Percentiles rank a stretch among this genome's conserved stretches.
Conservation (phyloP, 2,797 vertebrate genomes). For the Sparus aurata region DNA sequence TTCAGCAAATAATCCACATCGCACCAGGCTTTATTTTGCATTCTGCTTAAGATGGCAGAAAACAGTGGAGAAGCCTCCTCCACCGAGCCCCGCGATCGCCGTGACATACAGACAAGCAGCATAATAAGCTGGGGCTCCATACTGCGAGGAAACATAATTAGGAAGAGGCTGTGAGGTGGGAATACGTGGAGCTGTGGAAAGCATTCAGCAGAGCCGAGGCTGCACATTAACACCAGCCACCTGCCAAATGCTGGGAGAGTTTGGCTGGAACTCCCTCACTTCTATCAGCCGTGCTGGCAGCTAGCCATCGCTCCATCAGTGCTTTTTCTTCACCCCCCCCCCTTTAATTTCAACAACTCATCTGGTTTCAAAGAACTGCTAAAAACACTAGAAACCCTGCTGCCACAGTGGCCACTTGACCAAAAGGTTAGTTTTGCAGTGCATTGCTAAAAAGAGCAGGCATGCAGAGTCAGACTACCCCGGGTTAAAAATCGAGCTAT, state of each 20-base stretch:
- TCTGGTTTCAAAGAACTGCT: constrained; percentile 44
- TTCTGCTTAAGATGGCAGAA: constrained; percentile 66
- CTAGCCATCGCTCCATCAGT: constrained; percentile 14
- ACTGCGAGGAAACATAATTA: constrained; percentile 55
- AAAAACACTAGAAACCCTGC: constrained; percentile 11
- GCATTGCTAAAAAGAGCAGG: constrained; percentile 55
- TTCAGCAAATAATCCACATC: constrained; percentile 58
- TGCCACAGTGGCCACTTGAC: constrained; percentile 29
- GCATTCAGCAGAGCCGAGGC: constrained; percentile 20
- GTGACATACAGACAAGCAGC: constrained; percentile 39
- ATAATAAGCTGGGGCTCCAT: constrained; percentile 54
- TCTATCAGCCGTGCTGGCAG: constrained; percentile 32
- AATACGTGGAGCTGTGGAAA: constrained; percentile 42
- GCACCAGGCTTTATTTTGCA: constrained; percentile 46
- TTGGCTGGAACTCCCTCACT: constrained; percentile 28
- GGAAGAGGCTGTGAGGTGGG: constrained; percentile 50
- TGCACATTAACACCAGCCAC: constrained; percentile 61
- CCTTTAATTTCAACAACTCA: constrained; percentile 28
- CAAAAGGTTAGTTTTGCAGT: constrained; percentile 50
- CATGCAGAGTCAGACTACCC: constrained; percentile 51
- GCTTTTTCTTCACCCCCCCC: background rate
- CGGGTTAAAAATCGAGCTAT: constrained; percentile 50
- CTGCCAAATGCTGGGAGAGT: constrained; percentile 47
- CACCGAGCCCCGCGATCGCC: constrained; percentile 14
- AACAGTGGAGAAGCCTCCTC: constrained; percentile 50